Evolutionary conservation across 2,797 vertebrate species (phyloP), one percentile per base, ranked within the genome.

Genomic region (Pseudochirops cupreus): DNA sequence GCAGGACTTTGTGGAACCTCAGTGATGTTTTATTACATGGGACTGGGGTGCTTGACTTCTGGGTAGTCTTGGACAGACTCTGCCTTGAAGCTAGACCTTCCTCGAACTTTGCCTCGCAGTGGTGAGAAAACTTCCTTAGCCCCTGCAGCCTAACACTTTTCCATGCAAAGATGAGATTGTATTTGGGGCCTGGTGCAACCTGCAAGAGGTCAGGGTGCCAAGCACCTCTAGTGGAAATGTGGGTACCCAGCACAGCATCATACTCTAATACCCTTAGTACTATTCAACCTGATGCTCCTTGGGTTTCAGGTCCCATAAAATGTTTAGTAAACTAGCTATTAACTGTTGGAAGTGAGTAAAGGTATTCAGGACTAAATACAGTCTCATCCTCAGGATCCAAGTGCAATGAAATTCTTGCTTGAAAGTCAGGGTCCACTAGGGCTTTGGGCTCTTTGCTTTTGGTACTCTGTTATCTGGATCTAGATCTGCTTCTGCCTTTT

Each of bases 381-480:
- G 74, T 46, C 74, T 87, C 74, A 87, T 87, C 74, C 74, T 87
- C 74, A 87, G 74, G 74, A 87, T 87, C 74, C 39, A 46, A 87
- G 74, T 87, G 74, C 74, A 50, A 87, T 87, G 39, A 87, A 87
- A 39, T 87, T 87, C 39, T 87, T 28, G 21, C 21, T 46, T 50
- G 74, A 50, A 26, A 50, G 39, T 50, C 39, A 11, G 24, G 39
- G 21, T 26, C 24, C 24, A 87, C 3, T 10, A 26, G 74, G 7
- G 3, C 21, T 6, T 21, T 21, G 7, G 18, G n/a, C n/a, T 39
- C 67, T 24, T 39, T 82, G 18, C 10, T 87, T 87, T 87, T 11
- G 7, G 39, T 7, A 21, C n/a, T 74, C n/a, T 21, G 7, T 39
- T 74, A 74, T 39, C 67, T 39, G 67, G n/a, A 74, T 74, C n/a